Evolutionary conservation across 2,888 invertebrate genomes (phyloP).

Genomic region (Nesidiocoris tenuis): DNA sequence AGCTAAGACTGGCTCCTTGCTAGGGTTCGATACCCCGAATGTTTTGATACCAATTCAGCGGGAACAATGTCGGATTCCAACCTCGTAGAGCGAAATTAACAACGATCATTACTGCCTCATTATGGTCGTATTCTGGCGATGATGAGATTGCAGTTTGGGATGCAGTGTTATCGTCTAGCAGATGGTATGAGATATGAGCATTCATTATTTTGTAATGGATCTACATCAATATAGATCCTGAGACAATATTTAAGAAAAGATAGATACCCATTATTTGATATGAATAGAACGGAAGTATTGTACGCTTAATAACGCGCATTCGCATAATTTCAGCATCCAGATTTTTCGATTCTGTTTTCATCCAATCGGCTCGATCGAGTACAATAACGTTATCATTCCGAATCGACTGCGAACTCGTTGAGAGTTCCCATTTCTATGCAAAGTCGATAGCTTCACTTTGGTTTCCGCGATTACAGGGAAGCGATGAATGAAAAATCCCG

Average conservation of each 20-base stretch:
- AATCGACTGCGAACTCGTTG: neutral
- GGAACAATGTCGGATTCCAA: neutral
- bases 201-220: too few relatives aligned
- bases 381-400: neutral
- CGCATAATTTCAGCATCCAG: neutral
- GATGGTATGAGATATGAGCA: too few relatives aligned
- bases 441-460: neutral
- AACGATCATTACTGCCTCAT: neutral
- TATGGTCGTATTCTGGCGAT: neutral
- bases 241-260: too few relatives aligned
- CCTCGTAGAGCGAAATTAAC: neutral
- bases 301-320: neutral
- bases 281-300: too few relatives aligned
- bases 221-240: too few relatives aligned
- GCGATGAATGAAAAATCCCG: neutral
- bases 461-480: neutral
- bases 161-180: neutral
- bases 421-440: neutral
- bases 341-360: neutral
- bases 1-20: constrained; percentile 16
- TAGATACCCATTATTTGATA: too few relatives aligned
- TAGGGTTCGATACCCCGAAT: neutral
- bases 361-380: neutral
- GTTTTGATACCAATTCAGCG: neutral
- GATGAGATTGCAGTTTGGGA: neutral